These are phyloP conservation scores for Thumatha senex DNA, from an alignment of 2,888 invertebrate species.

Conservation along the genomic window DNA sequence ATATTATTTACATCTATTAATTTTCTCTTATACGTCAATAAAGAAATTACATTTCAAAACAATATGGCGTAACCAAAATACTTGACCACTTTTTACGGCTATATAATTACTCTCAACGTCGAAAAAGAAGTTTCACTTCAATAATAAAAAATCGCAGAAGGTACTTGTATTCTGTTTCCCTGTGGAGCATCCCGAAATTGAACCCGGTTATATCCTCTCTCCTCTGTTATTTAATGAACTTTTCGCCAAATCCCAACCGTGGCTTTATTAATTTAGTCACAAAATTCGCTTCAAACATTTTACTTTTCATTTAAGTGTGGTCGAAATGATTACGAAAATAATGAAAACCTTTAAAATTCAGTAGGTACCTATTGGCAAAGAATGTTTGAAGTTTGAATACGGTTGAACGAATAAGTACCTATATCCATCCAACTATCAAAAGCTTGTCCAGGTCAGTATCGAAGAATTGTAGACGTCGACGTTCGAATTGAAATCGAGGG, in stretches of 20 bases:
- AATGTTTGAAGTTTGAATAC: slow-evolving; percentile 24
- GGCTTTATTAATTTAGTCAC: not conserved
- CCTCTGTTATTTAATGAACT: not conserved
- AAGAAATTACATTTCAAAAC: too few relatives aligned
- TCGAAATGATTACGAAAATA: not conserved
- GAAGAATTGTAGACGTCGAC: slow-evolving; percentile 47
- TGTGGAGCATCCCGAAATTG: not conserved
- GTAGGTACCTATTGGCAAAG: slow-evolving; percentile 18
- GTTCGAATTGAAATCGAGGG: slow-evolving; percentile 55
- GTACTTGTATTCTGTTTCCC: not conserved
- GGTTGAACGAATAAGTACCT: slow-evolving; percentile 34
- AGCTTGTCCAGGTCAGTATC: slow-evolving; percentile 65
- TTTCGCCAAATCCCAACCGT: not conserved
- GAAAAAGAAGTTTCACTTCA: too few relatives aligned
- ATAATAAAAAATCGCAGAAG: too few relatives aligned
- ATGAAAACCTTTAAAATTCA: slow-evolving; percentile 21
- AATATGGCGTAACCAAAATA: too few relatives aligned
- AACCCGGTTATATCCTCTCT: not conserved
- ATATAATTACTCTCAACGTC: too few relatives aligned
- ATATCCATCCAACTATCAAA: slow-evolving; percentile 65
- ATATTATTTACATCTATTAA: too few relatives aligned
- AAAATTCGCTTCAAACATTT: not conserved
- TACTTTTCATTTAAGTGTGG: not conserved
- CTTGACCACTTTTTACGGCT: too few relatives aligned
- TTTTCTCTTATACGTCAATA: too few relatives aligned